These are phyloP conservation scores for Strix occidentalis DNA, from an alignment of 2,797 vertebrate species.

Conservation along the genomic window DNA sequence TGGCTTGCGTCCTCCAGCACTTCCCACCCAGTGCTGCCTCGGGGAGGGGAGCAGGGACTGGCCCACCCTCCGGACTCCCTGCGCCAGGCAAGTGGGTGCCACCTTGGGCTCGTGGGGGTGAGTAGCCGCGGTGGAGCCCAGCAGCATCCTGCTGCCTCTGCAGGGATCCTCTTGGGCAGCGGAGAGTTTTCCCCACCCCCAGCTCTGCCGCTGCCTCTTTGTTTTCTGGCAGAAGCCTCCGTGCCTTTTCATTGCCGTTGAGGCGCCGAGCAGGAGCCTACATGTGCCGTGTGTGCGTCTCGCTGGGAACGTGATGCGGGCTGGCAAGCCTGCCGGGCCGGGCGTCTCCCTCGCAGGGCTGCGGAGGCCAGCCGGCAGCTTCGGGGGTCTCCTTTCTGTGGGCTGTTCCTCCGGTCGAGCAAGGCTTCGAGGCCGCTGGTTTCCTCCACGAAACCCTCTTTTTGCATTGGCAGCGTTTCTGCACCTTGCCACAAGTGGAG, in stretches of 20 bases:
- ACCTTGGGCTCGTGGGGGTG: not conserved
- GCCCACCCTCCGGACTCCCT: not conserved
- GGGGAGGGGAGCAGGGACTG: not conserved
- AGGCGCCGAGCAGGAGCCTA: conserved; percentile 42
- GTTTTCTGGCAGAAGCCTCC: conserved; percentile 65
- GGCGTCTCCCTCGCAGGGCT: not conserved
- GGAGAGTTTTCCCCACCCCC: conserved; percentile 64
- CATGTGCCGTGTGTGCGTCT: conserved; percentile 42
- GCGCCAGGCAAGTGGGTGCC: not conserved
- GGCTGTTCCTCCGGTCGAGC: not conserved
- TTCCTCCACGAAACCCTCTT: not conserved
- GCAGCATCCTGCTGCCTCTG: conserved; percentile 50
- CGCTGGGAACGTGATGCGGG: conserved; percentile 9
- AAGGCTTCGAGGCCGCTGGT: not conserved
- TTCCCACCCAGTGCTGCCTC: not conserved
- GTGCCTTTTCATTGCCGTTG: conserved; percentile 50
- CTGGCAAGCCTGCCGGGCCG: not conserved
- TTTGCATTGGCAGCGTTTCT: conserved; percentile 26
- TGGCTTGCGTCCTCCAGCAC: not conserved
- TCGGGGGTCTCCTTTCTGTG: not conserved
- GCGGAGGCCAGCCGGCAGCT: not conserved
- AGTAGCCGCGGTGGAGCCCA: not conserved
- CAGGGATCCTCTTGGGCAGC: conserved; percentile 63
- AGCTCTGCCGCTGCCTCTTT: conserved; percentile 59
- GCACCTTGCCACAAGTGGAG: conserved; percentile 60